phyloP scores from a whole-genome alignment of 2,797 vertebrate species.

The Taeniopygia guttata region DNA sequence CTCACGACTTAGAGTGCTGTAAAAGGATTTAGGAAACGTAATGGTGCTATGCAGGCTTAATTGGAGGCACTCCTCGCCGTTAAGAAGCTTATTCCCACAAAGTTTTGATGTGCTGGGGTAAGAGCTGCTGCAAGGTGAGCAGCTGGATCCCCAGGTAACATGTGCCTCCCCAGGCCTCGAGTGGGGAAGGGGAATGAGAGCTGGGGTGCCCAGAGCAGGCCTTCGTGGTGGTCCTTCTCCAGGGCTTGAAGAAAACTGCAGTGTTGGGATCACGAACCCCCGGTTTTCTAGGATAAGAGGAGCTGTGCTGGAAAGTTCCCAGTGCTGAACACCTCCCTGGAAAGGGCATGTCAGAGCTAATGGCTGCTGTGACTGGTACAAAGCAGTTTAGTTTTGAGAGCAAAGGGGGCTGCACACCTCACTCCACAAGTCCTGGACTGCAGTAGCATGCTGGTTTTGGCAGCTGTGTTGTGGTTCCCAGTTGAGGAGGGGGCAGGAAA shows the following conservation, averaged over 20 bases:
- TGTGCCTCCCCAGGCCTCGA: rapidly evolving
- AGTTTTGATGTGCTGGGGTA: not conserved
- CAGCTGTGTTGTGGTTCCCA: not conserved
- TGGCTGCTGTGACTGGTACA: not conserved
- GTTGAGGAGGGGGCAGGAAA: not conserved
- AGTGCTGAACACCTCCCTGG: not conserved
- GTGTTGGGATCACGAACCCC: not conserved
- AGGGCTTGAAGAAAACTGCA: not conserved
- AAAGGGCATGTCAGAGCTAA: not conserved
- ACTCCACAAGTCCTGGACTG: not conserved
- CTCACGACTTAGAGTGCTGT: not conserved
- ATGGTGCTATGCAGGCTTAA: not conserved
- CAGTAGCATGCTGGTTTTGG: not conserved
- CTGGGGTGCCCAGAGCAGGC: not conserved
- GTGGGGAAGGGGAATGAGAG: rapidly evolving
- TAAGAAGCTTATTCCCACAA: not conserved
- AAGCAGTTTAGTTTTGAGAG: not conserved
- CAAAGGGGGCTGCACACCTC: rapidly evolving
- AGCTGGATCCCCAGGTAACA: rapidly evolving
- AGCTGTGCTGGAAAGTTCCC: not conserved
- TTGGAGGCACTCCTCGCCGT: not conserved
- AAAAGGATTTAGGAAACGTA: conserved; percentile 1
- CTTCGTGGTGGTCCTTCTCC: not conserved
- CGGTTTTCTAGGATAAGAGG: not conserved
- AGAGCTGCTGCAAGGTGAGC: not conserved